Conservation (phyloP, 2,888 invertebrate genomes). For the Steinernema hermaphroditum region DNA sequence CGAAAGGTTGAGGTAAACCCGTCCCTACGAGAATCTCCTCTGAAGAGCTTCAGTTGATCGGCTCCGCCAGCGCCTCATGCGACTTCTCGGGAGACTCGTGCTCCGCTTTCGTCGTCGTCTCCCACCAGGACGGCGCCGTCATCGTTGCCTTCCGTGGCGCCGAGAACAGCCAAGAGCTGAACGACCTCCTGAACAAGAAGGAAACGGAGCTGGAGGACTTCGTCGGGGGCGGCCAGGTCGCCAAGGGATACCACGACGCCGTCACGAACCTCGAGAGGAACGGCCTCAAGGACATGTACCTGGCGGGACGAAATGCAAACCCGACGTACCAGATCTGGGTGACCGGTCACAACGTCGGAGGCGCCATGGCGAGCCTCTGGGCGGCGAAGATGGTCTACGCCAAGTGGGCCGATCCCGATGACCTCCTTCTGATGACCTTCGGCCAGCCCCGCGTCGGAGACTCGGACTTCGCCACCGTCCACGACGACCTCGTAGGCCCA, state of each 20-base stretch:
- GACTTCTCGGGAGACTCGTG: slow-evolving; percentile 47
- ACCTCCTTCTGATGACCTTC: slow-evolving; percentile 49
- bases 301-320: slow-evolving; percentile 42
- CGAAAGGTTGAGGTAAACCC: background rate
- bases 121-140: slow-evolving; percentile 46
- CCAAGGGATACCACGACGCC: slow-evolving; percentile 56
- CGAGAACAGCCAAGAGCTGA: slow-evolving; percentile 47
- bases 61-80: slow-evolving; percentile 43
- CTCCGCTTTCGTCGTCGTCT: slow-evolving; percentile 48
- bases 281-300: slow-evolving; percentile 53
- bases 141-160: slow-evolving; percentile 54
- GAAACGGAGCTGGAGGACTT: slow-evolving; percentile 36
- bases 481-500: slow-evolving; percentile 41
- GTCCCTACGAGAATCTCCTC: too few relatives aligned
- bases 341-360: slow-evolving; percentile 41
- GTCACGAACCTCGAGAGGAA: slow-evolving; percentile 51
- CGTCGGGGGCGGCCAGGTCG: slow-evolving; percentile 49
- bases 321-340: slow-evolving; percentile 50
- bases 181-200: slow-evolving; percentile 49
- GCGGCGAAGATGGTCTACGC: slow-evolving; percentile 46
- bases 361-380: slow-evolving; percentile 49
- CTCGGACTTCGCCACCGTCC: slow-evolving; percentile 46
- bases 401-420: slow-evolving; percentile 37
- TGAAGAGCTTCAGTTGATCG: slow-evolving; percentile 43
- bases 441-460: slow-evolving; percentile 59